Base-by-base conservation (phyloP, 2,113 vertebrate species). In the Microcebus murinus region DNA sequence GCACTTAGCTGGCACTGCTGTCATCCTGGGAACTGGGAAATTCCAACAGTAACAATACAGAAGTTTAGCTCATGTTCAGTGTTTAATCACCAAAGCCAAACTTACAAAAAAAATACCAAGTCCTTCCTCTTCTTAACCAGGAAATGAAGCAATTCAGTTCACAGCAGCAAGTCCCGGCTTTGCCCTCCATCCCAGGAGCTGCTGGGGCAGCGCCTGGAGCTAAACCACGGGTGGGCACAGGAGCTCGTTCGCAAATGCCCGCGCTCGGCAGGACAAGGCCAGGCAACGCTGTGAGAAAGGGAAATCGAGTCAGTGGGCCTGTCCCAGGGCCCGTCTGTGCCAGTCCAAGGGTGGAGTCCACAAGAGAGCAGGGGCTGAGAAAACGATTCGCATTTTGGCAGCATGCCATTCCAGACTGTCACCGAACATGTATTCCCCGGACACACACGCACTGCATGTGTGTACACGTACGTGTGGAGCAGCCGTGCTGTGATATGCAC, bases 31-130 rank as follows among this genome's bases (percentile, higher is more conserved):
- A 52, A 55, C 29, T 80, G 96, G 61, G 92, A 97, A 97, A 74
- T 93, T 91, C 92, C 27, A 96, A 68, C 59, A 18, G 12, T 4
- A 14, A 90, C 87, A 80, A 59, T 34, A 82, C 31, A 73, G 97
- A 97, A 91, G 96, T 95, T 97, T 97, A 96, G 63, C 65, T 57
- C 87, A 9, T 68, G 4, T 50, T 95, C 70, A 42, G 3, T 68
- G 61, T 96, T 97, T 89, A 94, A 68, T 91, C 67, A 93, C 21
- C 94, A 97, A 98, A 79, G 52, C 85, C 55, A 87, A 48, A 61
- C 59, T 61, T 34, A 67, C 11, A 59, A 29, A 87, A 94, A 79
- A 97, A 94, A 87, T 93, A 48, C 96, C 1, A 80, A 11, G 23
- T 0, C 29, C 52, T 87, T 63, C 97, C 97, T 94, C 90, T 95